Conservation (phyloP, 2,888 invertebrate species). For the Frankliniella fusca region DNA sequence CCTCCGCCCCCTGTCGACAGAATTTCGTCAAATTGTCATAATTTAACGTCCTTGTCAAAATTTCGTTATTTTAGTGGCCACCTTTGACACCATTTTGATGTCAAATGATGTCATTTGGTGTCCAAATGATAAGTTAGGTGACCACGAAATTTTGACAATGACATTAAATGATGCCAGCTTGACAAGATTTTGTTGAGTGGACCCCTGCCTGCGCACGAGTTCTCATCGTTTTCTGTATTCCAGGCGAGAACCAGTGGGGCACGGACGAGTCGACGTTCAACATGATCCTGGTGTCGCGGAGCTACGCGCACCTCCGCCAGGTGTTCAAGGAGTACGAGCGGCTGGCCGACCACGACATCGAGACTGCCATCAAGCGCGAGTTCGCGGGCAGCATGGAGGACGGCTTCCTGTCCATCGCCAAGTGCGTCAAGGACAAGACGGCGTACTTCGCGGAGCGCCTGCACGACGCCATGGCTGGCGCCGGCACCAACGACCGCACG, state of each 20-base stretch:
- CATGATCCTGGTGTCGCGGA: slow-evolving; percentile 49
- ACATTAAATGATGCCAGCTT: too few species aligned
- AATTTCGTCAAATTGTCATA: too few species aligned
- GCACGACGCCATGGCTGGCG: slow-evolving; percentile 51
- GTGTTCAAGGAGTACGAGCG: slow-evolving; percentile 50
- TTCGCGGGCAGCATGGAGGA: slow-evolving; percentile 48
- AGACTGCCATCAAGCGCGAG: slow-evolving; percentile 47
- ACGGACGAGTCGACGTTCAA: slow-evolving; percentile 52
- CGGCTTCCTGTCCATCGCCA: slow-evolving; percentile 49
- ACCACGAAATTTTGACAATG: too few species aligned
- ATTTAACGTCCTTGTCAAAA: too few species aligned
- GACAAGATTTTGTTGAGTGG: too few species aligned
- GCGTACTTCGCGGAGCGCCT: slow-evolving; percentile 52
- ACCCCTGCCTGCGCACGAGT: too few species aligned
- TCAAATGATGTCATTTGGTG: too few species aligned
- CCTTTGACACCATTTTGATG: too few species aligned
- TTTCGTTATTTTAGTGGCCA: slow-evolving; percentile 27
- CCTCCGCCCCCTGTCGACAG: too few species aligned
- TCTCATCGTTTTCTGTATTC: background rate
- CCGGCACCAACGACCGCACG: slow-evolving; percentile 53
- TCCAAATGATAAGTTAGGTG: too few species aligned
- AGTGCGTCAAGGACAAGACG: slow-evolving; percentile 47
- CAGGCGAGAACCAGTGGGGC: slow-evolving; percentile 48
- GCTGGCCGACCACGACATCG: slow-evolving; percentile 47
- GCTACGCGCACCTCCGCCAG: slow-evolving; percentile 50